These are phyloP conservation scores for Willisornis vidua DNA, from an alignment of 2,113 vertebrate genomes.

Conservation along the genomic window DNA sequence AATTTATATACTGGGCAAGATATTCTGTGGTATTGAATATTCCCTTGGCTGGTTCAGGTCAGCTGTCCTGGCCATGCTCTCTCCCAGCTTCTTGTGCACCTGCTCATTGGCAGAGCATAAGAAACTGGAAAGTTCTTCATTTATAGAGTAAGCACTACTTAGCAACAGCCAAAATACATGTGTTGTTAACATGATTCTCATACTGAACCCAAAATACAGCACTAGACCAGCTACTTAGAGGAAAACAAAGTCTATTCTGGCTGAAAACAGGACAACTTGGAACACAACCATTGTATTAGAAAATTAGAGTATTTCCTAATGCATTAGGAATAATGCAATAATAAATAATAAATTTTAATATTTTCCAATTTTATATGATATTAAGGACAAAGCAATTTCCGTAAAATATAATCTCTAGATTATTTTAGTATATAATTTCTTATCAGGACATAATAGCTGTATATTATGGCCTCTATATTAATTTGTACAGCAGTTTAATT, in stretches of 20 bases:
- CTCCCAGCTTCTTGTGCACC: neutral
- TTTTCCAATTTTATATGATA: neutral
- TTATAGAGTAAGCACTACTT: neutral
- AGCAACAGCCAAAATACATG: neutral
- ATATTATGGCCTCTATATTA: conserved; percentile 43
- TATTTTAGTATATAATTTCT: conserved; percentile 25
- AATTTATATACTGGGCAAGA: too few species aligned
- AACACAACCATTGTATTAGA: neutral
- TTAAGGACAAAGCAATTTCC: neutral
- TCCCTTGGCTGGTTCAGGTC: neutral
- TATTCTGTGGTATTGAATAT: neutral
- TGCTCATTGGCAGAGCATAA: neutral
- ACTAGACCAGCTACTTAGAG: neutral
- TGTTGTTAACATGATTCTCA: neutral
- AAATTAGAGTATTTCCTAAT: neutral
- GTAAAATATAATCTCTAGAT: neutral
- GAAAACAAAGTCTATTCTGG: neutral
- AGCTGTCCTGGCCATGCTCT: neutral
- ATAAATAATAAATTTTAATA: neutral
- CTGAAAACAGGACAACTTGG: neutral
- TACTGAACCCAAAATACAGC: neutral
- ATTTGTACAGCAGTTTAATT: conserved; percentile 58
- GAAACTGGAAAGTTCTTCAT: neutral
- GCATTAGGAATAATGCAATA: neutral
- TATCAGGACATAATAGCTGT: conserved; percentile 19